Conservation (phyloP, 2,797 vertebrate species). For the Hapalemur alaotrensis region DNA sequence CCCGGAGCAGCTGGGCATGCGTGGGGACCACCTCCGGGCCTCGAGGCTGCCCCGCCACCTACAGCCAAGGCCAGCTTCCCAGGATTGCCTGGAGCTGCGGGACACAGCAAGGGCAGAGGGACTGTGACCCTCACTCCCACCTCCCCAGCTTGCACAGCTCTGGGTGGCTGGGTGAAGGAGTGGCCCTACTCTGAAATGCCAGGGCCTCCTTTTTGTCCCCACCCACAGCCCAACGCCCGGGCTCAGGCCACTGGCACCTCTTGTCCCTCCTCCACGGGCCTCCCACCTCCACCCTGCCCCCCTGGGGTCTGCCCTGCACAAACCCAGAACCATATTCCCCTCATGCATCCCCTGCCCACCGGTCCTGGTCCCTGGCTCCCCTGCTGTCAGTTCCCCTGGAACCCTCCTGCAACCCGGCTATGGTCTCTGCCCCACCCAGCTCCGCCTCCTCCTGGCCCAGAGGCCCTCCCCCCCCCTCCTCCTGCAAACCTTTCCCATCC, state of each 20-base stretch:
- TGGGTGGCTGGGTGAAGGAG: not conserved
- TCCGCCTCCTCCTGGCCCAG: not conserved
- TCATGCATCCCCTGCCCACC: not conserved
- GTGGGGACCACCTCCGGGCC: not conserved
- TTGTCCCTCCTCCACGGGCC: not conserved
- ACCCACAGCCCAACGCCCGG: not conserved
- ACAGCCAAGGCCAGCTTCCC: not conserved
- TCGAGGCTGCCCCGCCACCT: not conserved
- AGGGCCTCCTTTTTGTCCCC: not conserved
- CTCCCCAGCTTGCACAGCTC: not conserved
- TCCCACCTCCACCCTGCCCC: not conserved
- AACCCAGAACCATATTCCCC: not conserved
- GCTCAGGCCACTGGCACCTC: not conserved
- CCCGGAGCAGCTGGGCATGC: accelerated
- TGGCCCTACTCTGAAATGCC: not conserved
- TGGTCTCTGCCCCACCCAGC: not conserved
- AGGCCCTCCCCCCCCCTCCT: not conserved
- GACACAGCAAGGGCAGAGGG: not conserved
- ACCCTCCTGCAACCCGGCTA: not conserved
- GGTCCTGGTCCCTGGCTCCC: not conserved
- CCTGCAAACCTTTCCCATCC: not conserved
- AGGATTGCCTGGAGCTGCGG: not conserved
- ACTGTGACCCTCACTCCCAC: not conserved
- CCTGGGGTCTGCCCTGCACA: not conserved
- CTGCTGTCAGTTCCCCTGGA: not conserved